Base-by-base conservation (phyloP, 1,140 invertebrate genomes). In the Neoseiulus cucumeris region DNA sequence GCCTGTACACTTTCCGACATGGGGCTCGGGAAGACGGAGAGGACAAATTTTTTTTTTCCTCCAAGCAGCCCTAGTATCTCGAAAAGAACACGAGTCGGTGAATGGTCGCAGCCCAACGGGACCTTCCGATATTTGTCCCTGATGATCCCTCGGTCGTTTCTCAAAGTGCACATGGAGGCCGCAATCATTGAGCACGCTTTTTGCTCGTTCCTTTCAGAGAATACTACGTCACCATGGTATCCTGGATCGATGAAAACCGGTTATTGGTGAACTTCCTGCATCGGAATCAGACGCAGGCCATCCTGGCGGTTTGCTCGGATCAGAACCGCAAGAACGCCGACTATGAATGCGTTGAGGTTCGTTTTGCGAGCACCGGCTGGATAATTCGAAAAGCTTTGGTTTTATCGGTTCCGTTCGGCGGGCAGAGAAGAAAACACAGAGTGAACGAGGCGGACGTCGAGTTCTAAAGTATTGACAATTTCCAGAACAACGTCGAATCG, bases 261-360 rank as follows among this genome's bases (percentile, higher is more conserved):
- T 66, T 77, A 18, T 42, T 73, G 6, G 71, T 75, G 2, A 70
- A 71, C 5, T 78, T 87, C 84, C 69, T 79, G 87, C 44, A 82
- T 87, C 68, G 75, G 79, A 30, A 42, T 68, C 20, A 70, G 68
- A 59, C 51, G 25, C 51, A 59, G n/a, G 22, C 51, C 2, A 20
- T 59, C 1, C 51, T 59, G 51, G 51, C 51, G 14, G 22, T 59
- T 20, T 59, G 51, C 51, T 59, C 25, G 51, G 51, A 59, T 25
- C 51, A 59, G 14, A 59, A 59, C 33, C 51, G 51, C 51, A 59
- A 59, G 44, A 65, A 66, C 44, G 44, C 64, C 29, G 44, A 64
- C 14, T 64, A 68, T 4, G 69, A 66, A 7, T 76, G 74, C 66
- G 65, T 66, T 41, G 42, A 67, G 59, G 75, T 74, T 66, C 70